Percentiles rank a stretch among this genome's conserved stretches.
Evolutionary conservation across 2,113 vertebrate species (phyloP).

Genomic region (Alaudala cheleensis): DNA sequence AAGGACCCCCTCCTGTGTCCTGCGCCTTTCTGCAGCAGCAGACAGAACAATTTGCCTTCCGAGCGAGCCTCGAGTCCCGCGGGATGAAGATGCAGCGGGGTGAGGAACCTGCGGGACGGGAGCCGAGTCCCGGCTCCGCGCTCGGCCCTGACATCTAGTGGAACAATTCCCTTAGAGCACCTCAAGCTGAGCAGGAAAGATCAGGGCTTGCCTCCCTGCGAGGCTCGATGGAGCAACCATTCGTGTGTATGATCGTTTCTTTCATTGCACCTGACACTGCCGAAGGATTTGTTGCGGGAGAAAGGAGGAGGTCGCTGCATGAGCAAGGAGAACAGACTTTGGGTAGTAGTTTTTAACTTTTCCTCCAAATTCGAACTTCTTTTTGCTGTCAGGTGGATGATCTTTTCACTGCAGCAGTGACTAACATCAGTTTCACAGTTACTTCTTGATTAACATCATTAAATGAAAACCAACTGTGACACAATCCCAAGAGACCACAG

Average conservation of each 20-base stretch:
- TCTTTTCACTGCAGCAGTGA: not conserved
- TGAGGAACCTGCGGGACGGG: accelerated
- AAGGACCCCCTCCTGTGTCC: not conserved
- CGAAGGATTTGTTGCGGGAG: not conserved
- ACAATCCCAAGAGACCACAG: not conserved
- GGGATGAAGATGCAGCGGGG: not conserved
- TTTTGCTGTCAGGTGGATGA: constrained; percentile 1
- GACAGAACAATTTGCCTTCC: not conserved
- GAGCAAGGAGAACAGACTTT: not conserved
- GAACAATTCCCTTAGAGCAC: constrained; percentile 44
- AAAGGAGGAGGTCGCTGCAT: not conserved
- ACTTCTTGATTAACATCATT: constrained; percentile 53
- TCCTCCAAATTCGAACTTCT: not conserved
- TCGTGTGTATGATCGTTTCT: not conserved
- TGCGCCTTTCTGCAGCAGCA: not conserved
- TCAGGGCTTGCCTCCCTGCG: not conserved
- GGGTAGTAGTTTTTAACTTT: not conserved
- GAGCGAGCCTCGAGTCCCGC: not conserved
- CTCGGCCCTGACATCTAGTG: constrained; percentile 76
- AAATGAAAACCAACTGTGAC: constrained; percentile 45
- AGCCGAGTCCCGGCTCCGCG: not conserved
- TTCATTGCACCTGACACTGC: not conserved
- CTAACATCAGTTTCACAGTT: constrained; percentile 31
- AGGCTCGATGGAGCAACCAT: not conserved
- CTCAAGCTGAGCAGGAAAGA: not conserved